Percentiles rank a stretch among this genome's conserved stretches.
Conservation (phyloP, 1,140 invertebrate species). For the Watersipora subatra region DNA sequence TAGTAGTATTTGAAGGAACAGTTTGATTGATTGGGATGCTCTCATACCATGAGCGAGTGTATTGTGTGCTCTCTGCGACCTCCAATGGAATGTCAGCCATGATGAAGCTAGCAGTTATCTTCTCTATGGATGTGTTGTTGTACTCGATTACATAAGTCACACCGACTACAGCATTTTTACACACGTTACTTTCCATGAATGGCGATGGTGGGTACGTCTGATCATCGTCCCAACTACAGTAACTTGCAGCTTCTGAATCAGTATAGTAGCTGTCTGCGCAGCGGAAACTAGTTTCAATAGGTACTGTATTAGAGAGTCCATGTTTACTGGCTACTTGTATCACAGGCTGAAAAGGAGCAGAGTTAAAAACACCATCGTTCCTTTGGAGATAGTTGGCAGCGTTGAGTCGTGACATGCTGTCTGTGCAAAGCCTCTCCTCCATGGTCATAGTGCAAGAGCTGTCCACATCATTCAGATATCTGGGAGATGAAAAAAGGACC, state of each 20-base stretch:
- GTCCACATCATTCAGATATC: neutral
- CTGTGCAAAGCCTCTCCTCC: neutral
- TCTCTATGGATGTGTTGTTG: neutral
- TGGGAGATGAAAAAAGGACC: too few relatives aligned
- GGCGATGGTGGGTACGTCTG: neutral
- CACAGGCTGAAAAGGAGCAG: neutral
- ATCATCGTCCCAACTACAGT: neutral
- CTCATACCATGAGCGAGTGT: neutral
- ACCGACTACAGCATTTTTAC: neutral
- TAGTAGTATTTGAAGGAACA: too few relatives aligned
- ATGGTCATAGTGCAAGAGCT: neutral
- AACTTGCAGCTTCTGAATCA: neutral
- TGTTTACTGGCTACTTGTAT: too few relatives aligned
- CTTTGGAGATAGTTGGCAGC: neutral
- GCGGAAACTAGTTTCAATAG: neutral
- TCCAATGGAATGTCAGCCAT: neutral
- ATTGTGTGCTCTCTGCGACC: neutral
- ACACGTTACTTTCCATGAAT: neutral
- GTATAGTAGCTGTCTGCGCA: neutral
- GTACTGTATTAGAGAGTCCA: neutral
- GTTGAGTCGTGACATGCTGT: neutral
- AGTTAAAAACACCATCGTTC: neutral
- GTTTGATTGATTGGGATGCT: neutral
- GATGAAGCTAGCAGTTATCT: neutral
- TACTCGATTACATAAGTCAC: neutral